Conservation (phyloP, 2,113 vertebrate species). For the Microcebus griseorufus region DNA sequence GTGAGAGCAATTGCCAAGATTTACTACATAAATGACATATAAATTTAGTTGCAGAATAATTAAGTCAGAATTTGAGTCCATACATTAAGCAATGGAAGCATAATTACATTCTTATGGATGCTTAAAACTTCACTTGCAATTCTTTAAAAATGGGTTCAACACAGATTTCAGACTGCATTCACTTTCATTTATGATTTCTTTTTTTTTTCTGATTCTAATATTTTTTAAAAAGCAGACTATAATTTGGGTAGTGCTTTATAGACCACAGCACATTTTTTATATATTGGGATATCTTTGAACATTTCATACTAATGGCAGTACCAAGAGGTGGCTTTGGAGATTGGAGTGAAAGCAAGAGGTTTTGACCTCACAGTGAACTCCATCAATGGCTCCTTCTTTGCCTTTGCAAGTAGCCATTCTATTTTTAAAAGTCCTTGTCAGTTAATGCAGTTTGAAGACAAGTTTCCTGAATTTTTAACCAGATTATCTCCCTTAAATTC, state of each 20-base stretch:
- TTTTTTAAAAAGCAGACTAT: background rate
- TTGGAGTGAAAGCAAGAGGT: background rate
- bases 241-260: slow-evolving; percentile 34
- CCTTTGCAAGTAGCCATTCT: background rate
- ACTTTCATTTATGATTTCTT: slow-evolving; percentile 64
- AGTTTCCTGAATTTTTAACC: background rate
- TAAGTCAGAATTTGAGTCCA: slow-evolving; percentile 71
- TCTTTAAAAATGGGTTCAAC: slow-evolving; percentile 61
- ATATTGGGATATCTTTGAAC: background rate
- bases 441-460: background rate
- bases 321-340: background rate
- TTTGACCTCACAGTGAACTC: background rate
- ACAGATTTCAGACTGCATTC: slow-evolving; percentile 48
- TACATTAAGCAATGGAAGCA: slow-evolving; percentile 73
- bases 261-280: background rate
- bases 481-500: background rate
- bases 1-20: slow-evolving; percentile 71
- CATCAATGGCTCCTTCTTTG: background rate
- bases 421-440: background rate
- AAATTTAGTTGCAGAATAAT: slow-evolving; percentile 74
- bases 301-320: background rate
- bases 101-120: slow-evolving; percentile 65
- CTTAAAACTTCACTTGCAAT: slow-evolving; percentile 65
- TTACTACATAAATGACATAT: slow-evolving; percentile 71
- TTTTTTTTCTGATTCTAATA: slow-evolving; percentile 24